Evolutionary conservation across 2,113 vertebrate species (phyloP), one percentile per base, ranked within the genome.

Genomic region (Myotis davidii): DNA sequence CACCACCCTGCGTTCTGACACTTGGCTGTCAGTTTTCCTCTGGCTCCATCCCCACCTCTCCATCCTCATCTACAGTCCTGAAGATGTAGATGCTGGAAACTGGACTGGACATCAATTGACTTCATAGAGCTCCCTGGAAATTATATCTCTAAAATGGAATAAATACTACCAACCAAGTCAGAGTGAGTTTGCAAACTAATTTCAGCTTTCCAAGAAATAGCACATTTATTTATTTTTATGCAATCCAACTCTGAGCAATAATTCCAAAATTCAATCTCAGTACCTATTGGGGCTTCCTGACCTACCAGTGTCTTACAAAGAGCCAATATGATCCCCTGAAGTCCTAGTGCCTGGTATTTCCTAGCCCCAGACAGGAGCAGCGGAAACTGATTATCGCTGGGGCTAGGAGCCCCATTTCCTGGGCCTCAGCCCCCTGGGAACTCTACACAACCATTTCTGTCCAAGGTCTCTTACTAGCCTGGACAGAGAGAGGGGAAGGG

Each of bases 141-240:
- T 54, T 81, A 5, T 32, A 86, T 94, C 84, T 96, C 83, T 96
- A 72, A 97, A 95, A 91, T 95, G 76, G 94, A 95, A 94, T 70
- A 94, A 96, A 93, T 45, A 59, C 20, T 84, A 50, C 29, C 72
- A 89, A 18, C 6, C 11, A 87, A 64, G 17, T 18, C 6, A 95
- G 56, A 1, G 16, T 79, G 83, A 10, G 5, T 67, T 67, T 93
- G 48, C 61, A 90, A 92, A 90, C 20, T 73, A 88, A 45, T 45
- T 65, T 72, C 52, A 52, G 37, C 42, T 83, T 37, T 73, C 64
- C 3, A 37, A 89, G 65, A 93, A 89, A 87, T 52, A 76, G n/a
- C 84, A 93, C 9, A 9, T 85, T 37, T 52, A 42, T 67, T 37
- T 78, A 73, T 91, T 76, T 87, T 78, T 73, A 61, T 83, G n/a